phyloP scores from a whole-genome alignment of 2,888 invertebrate species.

The Helobdella robusta region DNA sequence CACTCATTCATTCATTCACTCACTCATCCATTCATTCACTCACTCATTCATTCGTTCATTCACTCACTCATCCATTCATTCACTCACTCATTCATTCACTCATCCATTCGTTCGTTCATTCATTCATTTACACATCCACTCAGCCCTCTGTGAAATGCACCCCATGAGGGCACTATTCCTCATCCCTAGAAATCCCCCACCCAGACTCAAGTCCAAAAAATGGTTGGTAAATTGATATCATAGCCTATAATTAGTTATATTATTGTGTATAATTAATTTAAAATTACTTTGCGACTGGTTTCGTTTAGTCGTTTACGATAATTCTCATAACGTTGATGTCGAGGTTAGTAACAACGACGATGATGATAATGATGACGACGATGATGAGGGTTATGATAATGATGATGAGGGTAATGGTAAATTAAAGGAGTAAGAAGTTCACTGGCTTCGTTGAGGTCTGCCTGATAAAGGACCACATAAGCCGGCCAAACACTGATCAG shows the following conservation, averaged over 20 bases:
- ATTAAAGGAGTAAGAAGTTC: slow-evolving; percentile 58
- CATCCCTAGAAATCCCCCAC: slow-evolving; percentile 83
- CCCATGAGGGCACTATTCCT: slow-evolving; percentile 98
- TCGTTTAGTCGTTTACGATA: background rate
- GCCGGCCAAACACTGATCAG: slow-evolving; percentile 94
- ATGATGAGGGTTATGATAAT: slow-evolving; percentile 16
- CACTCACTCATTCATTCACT: too few relatives aligned
- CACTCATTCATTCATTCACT: too few relatives aligned
- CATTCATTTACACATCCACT: too few relatives aligned
- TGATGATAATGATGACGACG: slow-evolving; percentile 9
- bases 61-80: too few relatives aligned
- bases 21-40: too few relatives aligned
- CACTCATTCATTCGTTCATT: too few relatives aligned
- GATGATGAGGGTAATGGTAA: background rate
- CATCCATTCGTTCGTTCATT: too few relatives aligned
- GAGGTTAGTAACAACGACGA: too few relatives aligned
- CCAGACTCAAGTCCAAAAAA: slow-evolving; percentile 91
- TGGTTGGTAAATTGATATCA: slow-evolving; percentile 72
- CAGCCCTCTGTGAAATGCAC: slow-evolving; percentile 90
- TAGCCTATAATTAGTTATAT: slow-evolving; percentile 57
- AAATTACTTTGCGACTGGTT: slow-evolving; percentile 3
- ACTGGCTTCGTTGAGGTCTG: slow-evolving; percentile 96
- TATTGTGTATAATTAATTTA: background rate
- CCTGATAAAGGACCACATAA: slow-evolving; percentile 95
- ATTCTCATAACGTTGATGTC: background rate